A percentile compares a stretch with the other conserved stretches of the same genome.
Conservation (phyloP, 1,140 invertebrate genomes). For the Drosophila guanche region DNA sequence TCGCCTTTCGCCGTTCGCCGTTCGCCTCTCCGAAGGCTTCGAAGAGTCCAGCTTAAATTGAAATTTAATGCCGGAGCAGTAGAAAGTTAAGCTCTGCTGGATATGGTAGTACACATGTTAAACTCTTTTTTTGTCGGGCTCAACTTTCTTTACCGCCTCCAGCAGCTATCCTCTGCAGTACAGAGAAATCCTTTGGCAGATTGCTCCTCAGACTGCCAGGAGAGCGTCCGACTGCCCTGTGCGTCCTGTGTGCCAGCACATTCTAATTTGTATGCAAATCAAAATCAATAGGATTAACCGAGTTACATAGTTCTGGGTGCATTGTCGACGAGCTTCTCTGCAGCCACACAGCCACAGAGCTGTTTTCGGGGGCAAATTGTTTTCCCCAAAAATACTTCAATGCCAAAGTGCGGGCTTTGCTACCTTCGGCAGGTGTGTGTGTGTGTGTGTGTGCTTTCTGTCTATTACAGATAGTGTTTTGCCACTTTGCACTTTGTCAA, state of each 20-base stretch:
- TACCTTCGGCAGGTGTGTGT: background rate
- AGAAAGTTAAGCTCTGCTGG: slow-evolving; percentile 56
- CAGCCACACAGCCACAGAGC: slow-evolving; percentile 33
- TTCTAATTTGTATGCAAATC: slow-evolving; percentile 81
- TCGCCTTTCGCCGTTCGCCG: background rate
- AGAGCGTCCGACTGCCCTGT: slow-evolving; percentile 22
- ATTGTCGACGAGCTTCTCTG: slow-evolving; percentile 42
- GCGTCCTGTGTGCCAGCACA: slow-evolving; percentile 41
- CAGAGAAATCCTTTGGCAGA: slow-evolving; percentile 66
- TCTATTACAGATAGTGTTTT: slow-evolving; percentile 47
- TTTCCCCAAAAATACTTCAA: slow-evolving; percentile 74
- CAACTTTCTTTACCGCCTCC: slow-evolving; percentile 28
- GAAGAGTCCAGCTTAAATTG: slow-evolving; percentile 71
- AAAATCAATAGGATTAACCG: slow-evolving; percentile 81
- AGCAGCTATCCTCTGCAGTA: slow-evolving; percentile 21
- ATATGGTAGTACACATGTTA: slow-evolving; percentile 75
- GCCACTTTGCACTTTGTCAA: slow-evolving; percentile 59
- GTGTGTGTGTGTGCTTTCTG: slow-evolving; percentile 7
- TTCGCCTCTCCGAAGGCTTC: background rate
- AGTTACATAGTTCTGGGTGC: slow-evolving; percentile 61
- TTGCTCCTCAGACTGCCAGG: slow-evolving; percentile 42
- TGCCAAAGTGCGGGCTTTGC: slow-evolving; percentile 7
- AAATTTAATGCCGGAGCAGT: slow-evolving; percentile 71
- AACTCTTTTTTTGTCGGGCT: slow-evolving; percentile 67
- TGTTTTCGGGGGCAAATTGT: slow-evolving; percentile 56